A percentile compares a stretch with the other conserved stretches of the same genome.
Evolutionary conservation across 2,113 vertebrate species (phyloP).

Genomic region (Nestor notabilis): DNA sequence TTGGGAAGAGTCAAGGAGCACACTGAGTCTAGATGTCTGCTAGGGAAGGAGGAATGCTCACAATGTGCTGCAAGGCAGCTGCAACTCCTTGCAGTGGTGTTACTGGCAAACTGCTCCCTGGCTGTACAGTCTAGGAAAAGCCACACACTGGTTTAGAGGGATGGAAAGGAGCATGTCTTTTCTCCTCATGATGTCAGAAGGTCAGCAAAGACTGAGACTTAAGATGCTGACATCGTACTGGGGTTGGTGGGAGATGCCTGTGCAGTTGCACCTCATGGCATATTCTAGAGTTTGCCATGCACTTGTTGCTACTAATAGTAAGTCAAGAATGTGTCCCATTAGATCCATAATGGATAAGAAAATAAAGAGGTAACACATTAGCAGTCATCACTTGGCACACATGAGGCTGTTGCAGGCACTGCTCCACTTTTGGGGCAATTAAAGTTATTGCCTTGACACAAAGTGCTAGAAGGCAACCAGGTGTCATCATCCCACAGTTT

Average conservation of each 20-base stretch:
- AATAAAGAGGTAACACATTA: not conserved
- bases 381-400: not conserved
- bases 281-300: not conserved
- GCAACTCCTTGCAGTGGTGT: not conserved
- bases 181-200: not conserved
- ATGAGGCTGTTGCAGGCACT: not conserved
- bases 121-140: not conserved
- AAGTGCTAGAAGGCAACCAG: slow-evolving; percentile 33
- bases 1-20: not conserved
- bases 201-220: not conserved
- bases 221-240: not conserved
- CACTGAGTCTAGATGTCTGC: not conserved
- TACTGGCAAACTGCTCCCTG: not conserved
- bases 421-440: slow-evolving; percentile 15
- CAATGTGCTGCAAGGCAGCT: not conserved
- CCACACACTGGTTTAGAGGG: not conserved
- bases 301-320: not conserved
- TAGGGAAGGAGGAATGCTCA: not conserved
- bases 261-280: not conserved
- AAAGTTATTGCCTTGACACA: slow-evolving; percentile 36
- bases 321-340: not conserved
- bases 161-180: not conserved
- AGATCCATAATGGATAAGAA: not conserved
- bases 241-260: not conserved
- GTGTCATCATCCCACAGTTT: slow-evolving; percentile 38